These are phyloP conservation scores for Athalia rosae DNA, from an alignment of 2,888 invertebrate genomes.

Conservation along the genomic window DNA sequence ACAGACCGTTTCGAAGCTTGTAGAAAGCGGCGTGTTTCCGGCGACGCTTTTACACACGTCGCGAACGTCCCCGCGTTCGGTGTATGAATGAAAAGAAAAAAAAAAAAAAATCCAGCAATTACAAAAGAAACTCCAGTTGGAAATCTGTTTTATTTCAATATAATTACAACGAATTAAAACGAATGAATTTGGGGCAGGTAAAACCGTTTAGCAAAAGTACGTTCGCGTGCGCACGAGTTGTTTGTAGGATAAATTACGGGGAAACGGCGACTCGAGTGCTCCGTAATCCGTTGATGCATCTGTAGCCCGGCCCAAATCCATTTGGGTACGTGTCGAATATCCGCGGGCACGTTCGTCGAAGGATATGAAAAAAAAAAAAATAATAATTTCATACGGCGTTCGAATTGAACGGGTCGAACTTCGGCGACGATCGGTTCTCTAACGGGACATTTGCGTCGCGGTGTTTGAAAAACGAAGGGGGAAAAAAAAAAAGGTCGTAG, in stretches of 20 bases:
- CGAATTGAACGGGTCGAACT: too few relatives aligned
- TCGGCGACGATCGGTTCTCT: too few relatives aligned
- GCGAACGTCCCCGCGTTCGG: too few relatives aligned
- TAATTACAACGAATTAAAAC: neutral
- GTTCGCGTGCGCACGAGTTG: slow-evolving; percentile 1
- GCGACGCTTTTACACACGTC: slow-evolving; percentile 15
- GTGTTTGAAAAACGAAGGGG: too few relatives aligned
- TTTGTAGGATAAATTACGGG: slow-evolving; percentile 9
- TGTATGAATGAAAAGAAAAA: neutral
- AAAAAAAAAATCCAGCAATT: neutral
- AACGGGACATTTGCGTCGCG: too few relatives aligned
- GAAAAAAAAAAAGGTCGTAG: too few relatives aligned
- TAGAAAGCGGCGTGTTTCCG: slow-evolving; percentile 41
- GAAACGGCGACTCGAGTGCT: neutral
- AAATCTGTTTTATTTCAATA: too few relatives aligned
- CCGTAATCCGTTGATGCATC: neutral
- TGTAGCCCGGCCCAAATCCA: neutral
- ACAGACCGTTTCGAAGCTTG: slow-evolving; percentile 13
- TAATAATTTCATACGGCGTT: too few relatives aligned
- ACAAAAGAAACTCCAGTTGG: neutral
- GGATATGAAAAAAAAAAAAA: too few relatives aligned
- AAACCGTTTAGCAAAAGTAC: slow-evolving; percentile 17
- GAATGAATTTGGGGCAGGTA: neutral
- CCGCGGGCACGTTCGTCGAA: too few relatives aligned
- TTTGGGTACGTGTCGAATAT: too few relatives aligned